Conservation (phyloP, 2,113 vertebrate genomes). For the Climacteris rufus region DNA sequence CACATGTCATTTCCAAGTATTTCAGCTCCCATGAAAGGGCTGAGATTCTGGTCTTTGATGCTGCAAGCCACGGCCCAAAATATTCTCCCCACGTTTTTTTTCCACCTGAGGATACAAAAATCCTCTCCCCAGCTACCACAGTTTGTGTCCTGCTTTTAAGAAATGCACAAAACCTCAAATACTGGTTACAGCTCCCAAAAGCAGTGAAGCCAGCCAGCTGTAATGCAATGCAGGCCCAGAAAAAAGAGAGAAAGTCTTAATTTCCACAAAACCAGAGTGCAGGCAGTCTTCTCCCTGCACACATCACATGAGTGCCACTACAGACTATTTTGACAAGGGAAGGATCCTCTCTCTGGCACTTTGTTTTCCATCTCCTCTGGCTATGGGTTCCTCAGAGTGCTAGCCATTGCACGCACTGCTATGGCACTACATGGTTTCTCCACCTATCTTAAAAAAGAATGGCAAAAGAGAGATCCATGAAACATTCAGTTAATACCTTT, state of each 20-base stretch:
- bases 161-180: background rate
- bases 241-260: background rate
- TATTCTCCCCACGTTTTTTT: background rate
- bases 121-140: rapidly evolving
- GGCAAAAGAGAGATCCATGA: background rate
- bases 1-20: background rate
- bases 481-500: background rate
- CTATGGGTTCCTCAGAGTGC: background rate
- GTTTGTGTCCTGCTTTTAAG: rapidly evolving
- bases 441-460: background rate
- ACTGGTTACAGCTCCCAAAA: background rate
- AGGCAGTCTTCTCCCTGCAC: background rate
- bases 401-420: background rate
- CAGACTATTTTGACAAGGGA: background rate
- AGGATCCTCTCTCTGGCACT: background rate
- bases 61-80: background rate
- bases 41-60: background rate
- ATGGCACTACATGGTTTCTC: background rate
- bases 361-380: background rate
- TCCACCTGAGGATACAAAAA: background rate
- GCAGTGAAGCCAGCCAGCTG: background rate
- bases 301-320: rapidly evolving
- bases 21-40: background rate
- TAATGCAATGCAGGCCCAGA: rapidly evolving
- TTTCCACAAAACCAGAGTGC: background rate